Conservation (phyloP, 2,113 vertebrate genomes). For the Lampris incognitus region DNA sequence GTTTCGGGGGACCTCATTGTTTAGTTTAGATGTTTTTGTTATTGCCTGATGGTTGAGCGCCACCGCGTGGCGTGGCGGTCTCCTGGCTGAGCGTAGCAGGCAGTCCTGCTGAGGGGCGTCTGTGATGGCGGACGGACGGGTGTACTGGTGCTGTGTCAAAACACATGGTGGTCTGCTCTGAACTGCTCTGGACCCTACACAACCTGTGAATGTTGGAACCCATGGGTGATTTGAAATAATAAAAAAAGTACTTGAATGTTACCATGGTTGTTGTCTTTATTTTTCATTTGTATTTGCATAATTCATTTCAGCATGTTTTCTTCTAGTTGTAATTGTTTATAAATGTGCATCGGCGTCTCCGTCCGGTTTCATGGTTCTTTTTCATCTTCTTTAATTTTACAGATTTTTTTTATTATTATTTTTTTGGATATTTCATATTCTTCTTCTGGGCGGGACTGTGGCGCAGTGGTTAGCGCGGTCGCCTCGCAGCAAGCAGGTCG, state of each 20-base stretch:
- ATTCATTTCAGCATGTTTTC: neutral
- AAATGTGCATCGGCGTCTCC: no score
- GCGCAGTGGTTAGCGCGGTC: no score
- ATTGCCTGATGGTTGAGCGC: slow-evolving; percentile 58
- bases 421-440: no score
- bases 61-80: slow-evolving; percentile 23
- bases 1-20: slow-evolving; percentile 39
- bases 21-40: slow-evolving; percentile 46
- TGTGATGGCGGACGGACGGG: neutral
- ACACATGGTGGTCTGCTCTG: slow-evolving; percentile 15
- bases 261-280: slow-evolving; percentile 14
- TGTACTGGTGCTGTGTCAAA: slow-evolving; percentile 7
- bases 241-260: slow-evolving; percentile 65
- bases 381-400: no score
- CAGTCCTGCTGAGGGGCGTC: slow-evolving; percentile 43
- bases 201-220: slow-evolving; percentile 44
- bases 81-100: slow-evolving; percentile 39
- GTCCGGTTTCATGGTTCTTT: no score
- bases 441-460: no score
- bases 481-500: no score
- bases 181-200: neutral
- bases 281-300: neutral
- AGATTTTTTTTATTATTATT: no score
- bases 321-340: neutral
- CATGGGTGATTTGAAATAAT: slow-evolving; percentile 59